Evolutionary conservation across 2,113 vertebrate species (phyloP).

Genomic region (Marcusenius ussheri): DNA sequence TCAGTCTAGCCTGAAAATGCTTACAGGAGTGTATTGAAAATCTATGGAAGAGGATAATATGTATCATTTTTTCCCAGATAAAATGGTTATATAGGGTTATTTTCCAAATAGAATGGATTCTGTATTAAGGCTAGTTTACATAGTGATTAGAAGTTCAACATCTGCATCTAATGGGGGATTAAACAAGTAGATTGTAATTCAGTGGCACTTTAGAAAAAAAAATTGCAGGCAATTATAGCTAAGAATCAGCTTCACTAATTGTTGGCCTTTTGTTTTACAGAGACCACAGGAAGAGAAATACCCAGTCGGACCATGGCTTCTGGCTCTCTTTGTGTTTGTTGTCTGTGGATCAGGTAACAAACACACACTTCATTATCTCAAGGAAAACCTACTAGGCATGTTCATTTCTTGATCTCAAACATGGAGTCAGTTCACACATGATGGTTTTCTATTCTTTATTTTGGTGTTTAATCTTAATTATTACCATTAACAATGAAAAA

Average conservation of each 20-base stretch:
- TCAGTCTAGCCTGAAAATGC: background rate
- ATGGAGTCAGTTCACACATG: background rate
- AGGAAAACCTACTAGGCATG: background rate
- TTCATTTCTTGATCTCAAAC: background rate
- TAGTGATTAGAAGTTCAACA: background rate
- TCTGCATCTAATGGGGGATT: background rate
- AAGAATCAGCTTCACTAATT: background rate
- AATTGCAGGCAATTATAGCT: background rate
- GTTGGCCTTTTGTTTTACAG: conserved; percentile 40
- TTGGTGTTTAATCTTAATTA: background rate
- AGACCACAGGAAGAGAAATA: conserved; percentile 75
- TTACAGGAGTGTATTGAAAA: background rate
- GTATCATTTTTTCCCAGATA: background rate
- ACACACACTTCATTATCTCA: conserved; percentile 8
- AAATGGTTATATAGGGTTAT: background rate
- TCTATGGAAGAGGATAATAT: background rate
- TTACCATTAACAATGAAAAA: background rate
- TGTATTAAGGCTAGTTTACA: background rate
- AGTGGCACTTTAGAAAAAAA: background rate
- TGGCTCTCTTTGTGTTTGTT: conserved; percentile 71
- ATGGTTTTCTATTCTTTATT: background rate
- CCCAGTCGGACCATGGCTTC: conserved; percentile 71
- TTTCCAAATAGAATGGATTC: background rate
- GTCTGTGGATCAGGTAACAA: conserved; percentile 72
- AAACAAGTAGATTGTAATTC: background rate